Percentiles rank a stretch among this genome's conserved stretches.
Conservation (phyloP, 2,113 vertebrate species). For the Spheniscus mendiculus region DNA sequence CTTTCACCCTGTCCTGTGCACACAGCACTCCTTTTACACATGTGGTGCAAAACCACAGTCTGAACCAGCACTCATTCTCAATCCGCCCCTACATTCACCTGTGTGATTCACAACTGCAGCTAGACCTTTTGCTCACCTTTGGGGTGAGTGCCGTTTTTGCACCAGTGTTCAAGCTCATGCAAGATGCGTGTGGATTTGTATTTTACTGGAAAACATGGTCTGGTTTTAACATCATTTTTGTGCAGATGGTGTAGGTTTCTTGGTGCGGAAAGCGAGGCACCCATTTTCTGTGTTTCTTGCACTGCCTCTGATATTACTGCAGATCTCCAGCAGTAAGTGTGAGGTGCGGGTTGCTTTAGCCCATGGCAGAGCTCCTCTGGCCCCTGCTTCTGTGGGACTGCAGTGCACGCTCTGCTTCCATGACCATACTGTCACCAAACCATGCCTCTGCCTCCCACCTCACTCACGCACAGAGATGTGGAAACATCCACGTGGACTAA, state of each 20-base stretch:
- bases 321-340: background rate
- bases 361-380: background rate
- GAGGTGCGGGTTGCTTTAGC: background rate
- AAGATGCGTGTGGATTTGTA: background rate
- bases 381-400: background rate
- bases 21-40: background rate
- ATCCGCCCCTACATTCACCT: background rate
- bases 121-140: background rate
- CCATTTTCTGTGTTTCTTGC: background rate
- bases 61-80: background rate
- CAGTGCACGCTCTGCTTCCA: background rate
- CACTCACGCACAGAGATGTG: background rate
- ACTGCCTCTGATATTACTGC: background rate
- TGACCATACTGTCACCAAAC: background rate
- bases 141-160: fast-evolving
- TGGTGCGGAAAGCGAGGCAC: background rate
- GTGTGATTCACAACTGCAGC: background rate
- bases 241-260: background rate
- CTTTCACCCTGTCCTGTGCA: background rate
- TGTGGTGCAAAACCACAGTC: background rate
- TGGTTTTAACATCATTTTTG: background rate
- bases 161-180: fast-evolving
- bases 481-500: background rate
- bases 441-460: background rate
- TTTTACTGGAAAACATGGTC: background rate